phyloP scores from a whole-genome alignment of 2,888 invertebrate species.

The Brassicogethes aeneus region DNA sequence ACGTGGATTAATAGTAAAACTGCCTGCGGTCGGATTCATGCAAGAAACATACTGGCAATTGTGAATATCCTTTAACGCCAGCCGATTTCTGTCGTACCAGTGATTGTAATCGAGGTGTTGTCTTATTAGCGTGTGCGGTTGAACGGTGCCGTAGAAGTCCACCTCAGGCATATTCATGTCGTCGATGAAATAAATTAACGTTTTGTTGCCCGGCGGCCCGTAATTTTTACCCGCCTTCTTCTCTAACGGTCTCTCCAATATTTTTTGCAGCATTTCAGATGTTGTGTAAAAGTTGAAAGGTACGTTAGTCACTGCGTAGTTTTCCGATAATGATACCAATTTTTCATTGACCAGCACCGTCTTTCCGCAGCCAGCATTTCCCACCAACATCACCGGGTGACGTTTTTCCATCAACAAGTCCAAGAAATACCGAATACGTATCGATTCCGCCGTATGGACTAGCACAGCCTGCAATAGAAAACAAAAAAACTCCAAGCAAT shows the following conservation, averaged over 20 bases:
- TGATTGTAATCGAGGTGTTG: constrained; percentile 95
- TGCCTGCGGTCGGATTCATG: constrained; percentile 97
- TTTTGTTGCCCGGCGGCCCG: constrained; percentile 92
- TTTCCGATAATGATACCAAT: constrained; percentile 65
- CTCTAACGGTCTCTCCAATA: constrained; percentile 88
- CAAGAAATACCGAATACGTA: constrained; percentile 79
- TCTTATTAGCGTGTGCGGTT: constrained; percentile 90
- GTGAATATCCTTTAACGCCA: constrained; percentile 88
- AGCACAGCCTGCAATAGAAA: constrained; percentile 60
- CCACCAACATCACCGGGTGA: constrained; percentile 92
- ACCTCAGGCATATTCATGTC: constrained; percentile 98
- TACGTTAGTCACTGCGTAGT: constrained; percentile 81
- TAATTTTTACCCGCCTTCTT: constrained; percentile 93
- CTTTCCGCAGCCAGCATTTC: constrained; percentile 89
- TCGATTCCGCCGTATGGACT: constrained; percentile 90
- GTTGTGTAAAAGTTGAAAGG: constrained; percentile 96
- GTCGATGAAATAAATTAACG: constrained; percentile 89
- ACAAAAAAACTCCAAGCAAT: not conserved
- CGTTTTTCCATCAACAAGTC: constrained; percentile 81
- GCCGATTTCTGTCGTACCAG: constrained; percentile 87
- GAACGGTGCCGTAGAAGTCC: constrained; percentile 86
- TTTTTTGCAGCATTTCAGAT: constrained; percentile 88
- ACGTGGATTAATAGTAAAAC: constrained; percentile 92
- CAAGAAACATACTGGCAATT: constrained; percentile 95
- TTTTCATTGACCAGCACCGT: constrained; percentile 74